Evolutionary conservation across 2,113 vertebrate species (phyloP), one percentile per base, ranked within the genome.

Genomic region (Otis tarda): DNA sequence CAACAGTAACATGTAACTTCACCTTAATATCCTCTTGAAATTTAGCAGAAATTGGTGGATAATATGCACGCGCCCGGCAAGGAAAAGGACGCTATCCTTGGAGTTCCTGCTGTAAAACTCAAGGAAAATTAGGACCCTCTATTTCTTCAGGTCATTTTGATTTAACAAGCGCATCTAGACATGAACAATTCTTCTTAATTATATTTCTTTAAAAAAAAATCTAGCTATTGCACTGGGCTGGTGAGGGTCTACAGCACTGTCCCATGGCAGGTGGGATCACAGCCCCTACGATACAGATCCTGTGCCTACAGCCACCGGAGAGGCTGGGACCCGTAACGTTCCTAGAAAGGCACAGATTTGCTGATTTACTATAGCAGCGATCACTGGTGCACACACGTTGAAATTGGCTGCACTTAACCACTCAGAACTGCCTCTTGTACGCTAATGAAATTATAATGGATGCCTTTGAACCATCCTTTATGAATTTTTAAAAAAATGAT

Each of bases 391-490:
- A 25, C 19, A 25, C 19, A 31, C 79, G 37, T 87, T 79, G 80
- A 83, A 81, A 71, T 13, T 67, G 28, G 47, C 83, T 35, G 22
- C 74, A 28, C 52, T 89, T 80, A 89, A 59, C 41, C 47, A 49
- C 94, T 71, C 67, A 60, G 45, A 87, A 63, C 39, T 3, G 17
- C 35, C 30, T 65, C 15, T 52, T 65, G 53, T 68, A 43, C n/a
- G 13, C 28, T 41, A 81, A 94, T 49, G 70, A 94, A 74, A 93
- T 47, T 8, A 53, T 57, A 83, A 64, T 23, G 25, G 93, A 87
- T 35, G 76, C 45, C 69, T 91, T 96, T 83, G 56, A 96, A 73
- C 83, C 55, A 52, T 25, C 68, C 45, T 83, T 93, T 64, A 84
- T 89, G 41, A 81, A 91, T 73, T 68, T 91, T 50, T 56, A 10